Evolutionary conservation across 2,113 vertebrate species (phyloP).

Genomic region (Forbesichthys agassizii): DNA sequence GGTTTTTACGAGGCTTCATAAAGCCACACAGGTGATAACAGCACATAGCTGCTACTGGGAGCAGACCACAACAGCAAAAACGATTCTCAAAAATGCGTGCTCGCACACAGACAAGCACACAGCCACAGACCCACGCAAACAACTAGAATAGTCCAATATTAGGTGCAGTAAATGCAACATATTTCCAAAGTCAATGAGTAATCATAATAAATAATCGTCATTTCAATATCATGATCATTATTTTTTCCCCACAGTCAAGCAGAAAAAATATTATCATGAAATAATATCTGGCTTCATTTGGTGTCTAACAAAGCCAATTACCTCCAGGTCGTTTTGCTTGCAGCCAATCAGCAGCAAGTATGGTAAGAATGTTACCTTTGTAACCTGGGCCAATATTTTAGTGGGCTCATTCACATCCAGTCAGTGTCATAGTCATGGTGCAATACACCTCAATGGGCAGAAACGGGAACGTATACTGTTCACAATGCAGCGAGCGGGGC

Average conservation of each 20-base stretch:
- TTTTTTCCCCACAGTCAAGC: too few relatives aligned
- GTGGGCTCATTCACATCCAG: not conserved
- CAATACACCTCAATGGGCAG: not conserved
- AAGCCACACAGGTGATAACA: constrained; percentile 55
- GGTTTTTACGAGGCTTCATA: constrained; percentile 39
- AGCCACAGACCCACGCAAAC: constrained; percentile 12
- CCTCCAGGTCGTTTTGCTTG: not conserved
- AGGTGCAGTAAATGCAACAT: too few relatives aligned
- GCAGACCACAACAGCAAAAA: not conserved
- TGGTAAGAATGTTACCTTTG: not conserved
- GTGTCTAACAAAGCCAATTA: not conserved
- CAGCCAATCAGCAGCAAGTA: not conserved
- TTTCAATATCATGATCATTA: too few relatives aligned
- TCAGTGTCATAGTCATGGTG: not conserved
- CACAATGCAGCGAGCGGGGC: too few relatives aligned
- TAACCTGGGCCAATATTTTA: not conserved
- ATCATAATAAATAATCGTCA: too few relatives aligned
- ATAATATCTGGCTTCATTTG: not conserved
- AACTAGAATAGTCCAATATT: not conserved
- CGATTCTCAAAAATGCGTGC: not conserved
- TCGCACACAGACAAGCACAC: constrained; percentile 6
- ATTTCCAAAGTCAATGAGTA: too few relatives aligned
- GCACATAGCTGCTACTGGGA: constrained; percentile 9
- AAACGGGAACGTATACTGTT: too few relatives aligned
- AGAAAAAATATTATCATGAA: not conserved